These are phyloP conservation scores for Microhierax caerulescens DNA, from an alignment of 2,797 vertebrate genomes.

Conservation along the genomic window DNA sequence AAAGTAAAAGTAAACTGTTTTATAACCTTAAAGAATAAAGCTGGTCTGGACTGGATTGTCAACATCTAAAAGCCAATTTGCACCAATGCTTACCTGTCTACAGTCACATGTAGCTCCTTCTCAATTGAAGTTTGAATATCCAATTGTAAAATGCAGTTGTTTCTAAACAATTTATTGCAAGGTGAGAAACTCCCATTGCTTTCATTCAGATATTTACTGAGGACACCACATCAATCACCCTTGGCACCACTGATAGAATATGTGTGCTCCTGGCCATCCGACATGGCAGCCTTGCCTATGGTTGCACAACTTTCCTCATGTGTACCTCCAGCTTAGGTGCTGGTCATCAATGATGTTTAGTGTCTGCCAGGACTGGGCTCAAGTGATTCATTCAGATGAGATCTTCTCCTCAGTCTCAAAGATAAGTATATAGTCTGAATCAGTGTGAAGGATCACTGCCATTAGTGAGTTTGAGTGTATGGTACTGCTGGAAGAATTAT, in stretches of 20 bases:
- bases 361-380: not conserved
- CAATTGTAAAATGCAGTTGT: not conserved
- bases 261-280: not conserved
- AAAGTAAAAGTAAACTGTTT: conserved; percentile 39
- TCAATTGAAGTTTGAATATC: not conserved
- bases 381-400: not conserved
- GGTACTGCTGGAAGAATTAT: not conserved
- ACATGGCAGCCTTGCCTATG: not conserved
- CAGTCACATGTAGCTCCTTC: not conserved
- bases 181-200: not conserved
- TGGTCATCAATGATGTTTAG: not conserved
- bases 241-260: not conserved
- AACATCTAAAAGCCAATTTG: conserved; percentile 5
- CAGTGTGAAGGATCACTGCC: not conserved
- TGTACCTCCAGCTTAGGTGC: not conserved
- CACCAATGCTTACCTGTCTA: conserved; percentile 1
- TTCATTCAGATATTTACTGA: not conserved
- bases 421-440: not conserved
- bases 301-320: accelerated
- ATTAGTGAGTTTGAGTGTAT: not conserved
- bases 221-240: not conserved
- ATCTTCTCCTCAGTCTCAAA: not conserved
- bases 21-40: conserved; percentile 46
- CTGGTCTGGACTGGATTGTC: conserved; percentile 4
- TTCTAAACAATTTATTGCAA: not conserved